A percentile compares a stretch with the other conserved stretches of the same genome.
phyloP scores from a whole-genome alignment of 2,888 invertebrate genomes.

The Acleris sparsana region DNA sequence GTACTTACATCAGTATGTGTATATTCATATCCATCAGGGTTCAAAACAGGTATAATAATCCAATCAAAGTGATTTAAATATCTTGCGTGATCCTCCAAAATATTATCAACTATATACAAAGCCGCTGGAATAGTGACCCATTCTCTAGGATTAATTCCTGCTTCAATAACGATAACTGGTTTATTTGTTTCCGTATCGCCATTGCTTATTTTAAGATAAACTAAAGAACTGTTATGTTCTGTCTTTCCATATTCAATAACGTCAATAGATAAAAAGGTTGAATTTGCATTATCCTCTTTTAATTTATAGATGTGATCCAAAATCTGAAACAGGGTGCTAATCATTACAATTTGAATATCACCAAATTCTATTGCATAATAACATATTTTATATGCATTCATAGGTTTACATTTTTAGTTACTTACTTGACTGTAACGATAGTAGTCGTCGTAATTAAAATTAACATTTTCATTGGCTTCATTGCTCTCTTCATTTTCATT shows the following conservation, averaged over 20 bases:
- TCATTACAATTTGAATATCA: no score
- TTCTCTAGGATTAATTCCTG: constrained; percentile 86
- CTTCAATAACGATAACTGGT: constrained; percentile 84
- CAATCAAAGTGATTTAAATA: constrained; percentile 85
- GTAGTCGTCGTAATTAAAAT: constrained; percentile 57
- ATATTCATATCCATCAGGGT: constrained; percentile 90
- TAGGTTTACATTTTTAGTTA: constrained; percentile 11
- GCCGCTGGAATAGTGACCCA: constrained; percentile 88
- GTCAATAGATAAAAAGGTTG: constrained; percentile 48
- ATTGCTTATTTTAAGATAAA: constrained; percentile 77
- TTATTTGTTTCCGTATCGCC: constrained; percentile 53
- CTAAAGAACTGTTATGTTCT: constrained; percentile 56
- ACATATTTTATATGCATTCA: no score
- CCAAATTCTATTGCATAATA: no score
- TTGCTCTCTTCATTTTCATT: not conserved
- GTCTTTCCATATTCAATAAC: constrained; percentile 58
- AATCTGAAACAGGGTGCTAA: constrained; percentile 51
- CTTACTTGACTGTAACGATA: constrained; percentile 63
- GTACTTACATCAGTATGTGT: constrained; percentile 79
- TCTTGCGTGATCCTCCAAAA: constrained; percentile 74
- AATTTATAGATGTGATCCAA: constrained; percentile 53
- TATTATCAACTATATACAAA: constrained; percentile 84
- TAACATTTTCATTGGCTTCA: not conserved
- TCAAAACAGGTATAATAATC: constrained; percentile 87
- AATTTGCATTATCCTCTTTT: constrained; percentile 45